Evolutionary conservation across 2,888 invertebrate genomes (phyloP).

Genomic region (Drosophila algonquin): DNA sequence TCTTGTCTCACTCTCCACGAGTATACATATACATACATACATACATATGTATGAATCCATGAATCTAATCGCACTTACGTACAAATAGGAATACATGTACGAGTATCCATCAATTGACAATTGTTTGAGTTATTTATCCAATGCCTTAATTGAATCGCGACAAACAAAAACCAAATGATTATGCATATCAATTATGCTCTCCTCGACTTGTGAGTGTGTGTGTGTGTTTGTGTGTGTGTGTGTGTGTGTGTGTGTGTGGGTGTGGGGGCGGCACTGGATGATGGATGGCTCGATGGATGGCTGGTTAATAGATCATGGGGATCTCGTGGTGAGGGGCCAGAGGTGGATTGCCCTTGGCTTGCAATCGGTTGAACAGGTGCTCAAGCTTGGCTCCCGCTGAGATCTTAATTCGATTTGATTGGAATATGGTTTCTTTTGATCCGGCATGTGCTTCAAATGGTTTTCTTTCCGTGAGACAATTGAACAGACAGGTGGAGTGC

Average conservation of each 20-base stretch:
- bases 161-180: constrained; percentile 35
- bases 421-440: neutral
- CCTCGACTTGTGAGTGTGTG: neutral
- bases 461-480: constrained; percentile 10
- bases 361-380: constrained; percentile 38
- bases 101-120: constrained; percentile 10
- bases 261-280: constrained; percentile 25
- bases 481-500: neutral
- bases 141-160: constrained; percentile 61
- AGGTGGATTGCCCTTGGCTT: constrained; percentile 39
- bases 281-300: constrained; percentile 12
- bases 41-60: neutral
- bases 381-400: constrained; percentile 44
- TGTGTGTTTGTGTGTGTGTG: too few species aligned
- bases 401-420: constrained; percentile 34
- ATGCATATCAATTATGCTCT: constrained; percentile 49
- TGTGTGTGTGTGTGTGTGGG: too few species aligned
- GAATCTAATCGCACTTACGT: neutral
- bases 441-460: constrained; percentile 30
- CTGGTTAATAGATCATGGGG: neutral
- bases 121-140: constrained; percentile 42
- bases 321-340: neutral
- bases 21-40: constrained; percentile 8
- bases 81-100: too few species aligned
- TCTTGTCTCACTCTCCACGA: constrained; percentile 1